Conservation (phyloP, 2,888 invertebrate species). For the Ornithoptera priamus region DNA sequence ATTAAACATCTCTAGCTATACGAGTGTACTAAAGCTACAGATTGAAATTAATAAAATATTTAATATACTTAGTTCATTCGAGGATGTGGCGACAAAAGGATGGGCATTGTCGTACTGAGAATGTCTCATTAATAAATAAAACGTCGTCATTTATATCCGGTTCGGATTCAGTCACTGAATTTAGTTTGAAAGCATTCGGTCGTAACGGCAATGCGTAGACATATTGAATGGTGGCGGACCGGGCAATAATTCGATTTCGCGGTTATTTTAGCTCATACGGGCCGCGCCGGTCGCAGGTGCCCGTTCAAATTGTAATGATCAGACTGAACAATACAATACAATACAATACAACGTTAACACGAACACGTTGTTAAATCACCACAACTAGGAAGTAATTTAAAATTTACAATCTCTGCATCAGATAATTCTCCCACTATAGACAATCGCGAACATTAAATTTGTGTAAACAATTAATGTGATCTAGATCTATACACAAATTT, state of each 20-base stretch:
- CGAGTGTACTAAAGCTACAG: conserved; percentile 6
- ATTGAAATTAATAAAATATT: conserved; percentile 13
- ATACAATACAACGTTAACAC: conserved; percentile 34
- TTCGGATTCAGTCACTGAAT: conserved; percentile 48
- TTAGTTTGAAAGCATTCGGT: conserved; percentile 53
- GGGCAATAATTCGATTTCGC: conserved; percentile 73
- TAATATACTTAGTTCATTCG: conserved; percentile 12
- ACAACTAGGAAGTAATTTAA: conserved; percentile 30
- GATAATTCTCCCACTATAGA: conserved; percentile 25
- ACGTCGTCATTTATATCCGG: conserved; percentile 45
- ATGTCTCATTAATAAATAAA: conserved; percentile 25
- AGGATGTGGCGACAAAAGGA: neutral
- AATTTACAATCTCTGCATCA: conserved; percentile 13
- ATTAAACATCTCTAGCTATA: conserved; percentile 1
- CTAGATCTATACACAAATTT: conserved; percentile 43
- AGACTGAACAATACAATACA: conserved; percentile 51
- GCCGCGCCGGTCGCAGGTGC: conserved; percentile 63
- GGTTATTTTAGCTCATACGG: conserved; percentile 71
- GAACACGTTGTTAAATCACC: conserved; percentile 32
- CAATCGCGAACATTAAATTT: conserved; percentile 30
- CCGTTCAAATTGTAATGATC: conserved; percentile 55
- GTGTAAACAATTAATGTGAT: conserved; percentile 36
- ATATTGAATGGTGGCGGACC: conserved; percentile 59
- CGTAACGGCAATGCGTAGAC: conserved; percentile 57
- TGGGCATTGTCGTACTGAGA: neutral